These are phyloP conservation scores for Corvus cornix DNA, from an alignment of 2,113 vertebrate species.

Conservation along the genomic window DNA sequence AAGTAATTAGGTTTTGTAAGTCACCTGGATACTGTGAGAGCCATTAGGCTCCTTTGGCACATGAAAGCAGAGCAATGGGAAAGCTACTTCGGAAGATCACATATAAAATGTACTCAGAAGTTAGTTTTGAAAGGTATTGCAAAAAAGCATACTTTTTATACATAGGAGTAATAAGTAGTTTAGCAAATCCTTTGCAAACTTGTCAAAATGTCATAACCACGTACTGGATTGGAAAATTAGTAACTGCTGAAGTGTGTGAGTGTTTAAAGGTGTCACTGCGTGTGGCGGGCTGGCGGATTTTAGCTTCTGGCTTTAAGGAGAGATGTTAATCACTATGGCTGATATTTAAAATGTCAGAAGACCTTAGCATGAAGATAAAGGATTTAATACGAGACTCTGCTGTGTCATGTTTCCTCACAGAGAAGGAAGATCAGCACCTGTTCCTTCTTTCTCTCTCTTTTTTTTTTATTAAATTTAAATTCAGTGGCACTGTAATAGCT, in stretches of 20 bases:
- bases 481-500: not conserved
- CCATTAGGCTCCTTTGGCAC: not conserved
- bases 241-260: conserved; percentile 68
- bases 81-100: conserved; percentile 56
- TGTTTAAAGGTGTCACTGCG: conserved; percentile 65
- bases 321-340: conserved; percentile 68
- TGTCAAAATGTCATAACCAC: conserved; percentile 74
- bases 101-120: not conserved
- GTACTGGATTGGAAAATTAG: conserved; percentile 75
- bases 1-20: conserved; percentile 19
- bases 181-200: conserved; percentile 66
- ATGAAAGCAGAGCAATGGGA: conserved; percentile 10
- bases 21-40: not conserved
- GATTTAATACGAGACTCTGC: conserved; percentile 21
- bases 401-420: conserved; percentile 22
- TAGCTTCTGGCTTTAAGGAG: conserved; percentile 67
- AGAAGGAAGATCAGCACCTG: not conserved
- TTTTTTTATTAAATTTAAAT: not conserved
- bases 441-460: not conserved
- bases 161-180: conserved; percentile 66
- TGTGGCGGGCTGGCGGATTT: conserved; percentile 59
- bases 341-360: conserved; percentile 71
- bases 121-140: conserved; percentile 52
- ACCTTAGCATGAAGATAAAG: conserved; percentile 56
- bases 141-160: conserved; percentile 41